Conservation (phyloP, 2,797 vertebrate genomes). For the Semotilus atromaculatus region DNA sequence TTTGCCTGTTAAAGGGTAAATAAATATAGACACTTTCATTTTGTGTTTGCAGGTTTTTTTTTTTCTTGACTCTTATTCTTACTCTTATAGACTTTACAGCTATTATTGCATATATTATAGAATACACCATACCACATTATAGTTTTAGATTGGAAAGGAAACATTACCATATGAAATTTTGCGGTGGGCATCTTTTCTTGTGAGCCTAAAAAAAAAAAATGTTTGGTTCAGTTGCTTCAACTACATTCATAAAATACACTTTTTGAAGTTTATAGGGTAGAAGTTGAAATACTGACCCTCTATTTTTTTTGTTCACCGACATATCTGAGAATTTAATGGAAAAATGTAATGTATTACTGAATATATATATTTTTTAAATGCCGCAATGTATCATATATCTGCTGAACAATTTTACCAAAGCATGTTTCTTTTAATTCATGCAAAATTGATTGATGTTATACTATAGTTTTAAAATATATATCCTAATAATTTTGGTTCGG, state of each 20-base stretch:
- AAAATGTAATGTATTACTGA: not conserved
- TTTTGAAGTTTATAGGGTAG: not conserved
- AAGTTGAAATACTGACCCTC: slow-evolving; percentile 1
- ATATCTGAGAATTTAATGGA: slow-evolving; percentile 7
- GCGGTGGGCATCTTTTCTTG: slow-evolving; percentile 17
- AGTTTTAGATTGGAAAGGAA: not conserved
- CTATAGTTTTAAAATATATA: not conserved
- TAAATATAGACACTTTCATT: not conserved
- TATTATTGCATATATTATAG: not conserved
- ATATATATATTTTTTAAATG: not conserved
- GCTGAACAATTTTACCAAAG: not conserved
- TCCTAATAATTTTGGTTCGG: not conserved
- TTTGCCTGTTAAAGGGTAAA: slow-evolving; percentile 1
- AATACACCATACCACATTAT: not conserved
- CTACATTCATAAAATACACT: not conserved
- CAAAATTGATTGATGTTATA: not conserved
- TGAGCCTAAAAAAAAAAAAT: not conserved
- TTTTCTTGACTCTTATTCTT: too few relatives aligned
- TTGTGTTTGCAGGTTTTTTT: not conserved
- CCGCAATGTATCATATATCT: too few relatives aligned
- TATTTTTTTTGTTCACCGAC: not conserved
- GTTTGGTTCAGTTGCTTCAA: not conserved
- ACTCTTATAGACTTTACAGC: not conserved
- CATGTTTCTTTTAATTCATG: not conserved
- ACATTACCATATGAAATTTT: slow-evolving; percentile 7